Base-by-base conservation (phyloP, 1,140 invertebrate species). In the Capitella teleta region DNA sequence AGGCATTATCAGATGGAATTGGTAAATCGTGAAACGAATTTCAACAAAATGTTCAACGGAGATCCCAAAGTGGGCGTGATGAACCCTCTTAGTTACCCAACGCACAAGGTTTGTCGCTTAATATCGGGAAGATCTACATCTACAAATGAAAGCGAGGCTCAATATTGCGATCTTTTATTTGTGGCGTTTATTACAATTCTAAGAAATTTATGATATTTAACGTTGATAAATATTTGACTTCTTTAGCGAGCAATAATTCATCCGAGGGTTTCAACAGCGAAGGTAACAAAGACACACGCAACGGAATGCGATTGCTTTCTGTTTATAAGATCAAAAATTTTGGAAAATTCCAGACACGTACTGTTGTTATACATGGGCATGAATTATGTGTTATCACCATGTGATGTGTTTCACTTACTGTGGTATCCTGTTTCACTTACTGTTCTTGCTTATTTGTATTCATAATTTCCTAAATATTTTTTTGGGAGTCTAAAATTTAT, bases 21-120 rank as follows among this genome's bases (percentile, higher is more conserved):
- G 47, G 67, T 73, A 18, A 73, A 73, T 56, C 60, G 70, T 47
- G 70, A 73, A 52, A 73, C 70, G 2, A 73, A 73, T 56, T 73
- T 72, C 53, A 73, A 72, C 56, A 73, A 73, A 59, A 64, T 73
- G 8, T 73, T 73, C 51, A 70, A 62, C 54, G 53, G 61, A 23
- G 42, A 46, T 21, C 69, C 66, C 3, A 68, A 73, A 55, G 68
- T 73, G 1, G 70, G 70, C 25, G 59, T 71, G 16, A 57, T 73
- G 18, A 72, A 73, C 57, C 70, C 70, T 16, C 53, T 72, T 8
- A n/a, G 3, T 28, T 23, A 18, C 21, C 18, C 3, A 24, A 19
- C 1, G 10, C 8, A 10, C 8, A 12, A 12, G 12, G 10, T 19
- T 19, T 41, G 38, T 8, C 19, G 18, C 12, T 41, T 41, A 41